Percentiles rank a stretch among this genome's conserved stretches.
Evolutionary conservation across 1,140 invertebrate species (phyloP).

Genomic region (Drosophila ironensis): DNA sequence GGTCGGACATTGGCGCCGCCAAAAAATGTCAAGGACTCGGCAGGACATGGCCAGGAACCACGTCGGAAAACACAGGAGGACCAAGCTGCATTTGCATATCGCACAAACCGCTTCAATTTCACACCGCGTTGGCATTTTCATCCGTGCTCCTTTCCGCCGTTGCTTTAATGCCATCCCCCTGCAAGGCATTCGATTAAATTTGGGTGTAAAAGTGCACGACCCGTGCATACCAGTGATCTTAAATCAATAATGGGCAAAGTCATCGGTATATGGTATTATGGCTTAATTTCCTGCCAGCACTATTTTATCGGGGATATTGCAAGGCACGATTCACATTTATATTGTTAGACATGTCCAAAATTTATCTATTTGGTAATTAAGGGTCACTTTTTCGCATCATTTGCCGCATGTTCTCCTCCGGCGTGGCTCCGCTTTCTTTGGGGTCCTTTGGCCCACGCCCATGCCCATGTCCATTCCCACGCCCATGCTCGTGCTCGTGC

Average conservation of each 20-base stretch:
- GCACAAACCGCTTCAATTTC: slow-evolving; percentile 62
- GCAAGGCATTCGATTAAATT: slow-evolving; percentile 9
- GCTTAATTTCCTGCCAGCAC: slow-evolving; percentile 80
- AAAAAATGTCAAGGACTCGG: slow-evolving; percentile 68
- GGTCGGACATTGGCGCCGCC: slow-evolving; percentile 17
- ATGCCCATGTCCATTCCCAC: too few relatives aligned
- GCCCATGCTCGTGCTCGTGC: too few relatives aligned
- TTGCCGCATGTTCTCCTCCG: slow-evolving; percentile 27
- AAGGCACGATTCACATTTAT: neutral
- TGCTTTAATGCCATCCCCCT: neutral
- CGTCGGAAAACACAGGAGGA: slow-evolving; percentile 16
- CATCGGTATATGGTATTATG: too few relatives aligned
- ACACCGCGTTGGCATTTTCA: slow-evolving; percentile 49
- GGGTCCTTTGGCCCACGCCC: slow-evolving; percentile 13
- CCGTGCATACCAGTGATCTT: too few relatives aligned
- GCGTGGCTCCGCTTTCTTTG: neutral
- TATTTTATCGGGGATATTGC: slow-evolving; percentile 21
- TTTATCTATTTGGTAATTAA: slow-evolving; percentile 62
- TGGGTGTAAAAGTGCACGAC: neutral
- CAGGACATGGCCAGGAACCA: slow-evolving; percentile 40
- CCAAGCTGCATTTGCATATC: slow-evolving; percentile 60
- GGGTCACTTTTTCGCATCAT: slow-evolving; percentile 52
- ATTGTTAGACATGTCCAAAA: neutral
- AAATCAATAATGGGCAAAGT: too few relatives aligned
- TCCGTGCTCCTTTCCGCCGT: slow-evolving; percentile 3